Evolutionary conservation across 2,888 invertebrate genomes (phyloP).

Genomic region (Catocala nupta): DNA sequence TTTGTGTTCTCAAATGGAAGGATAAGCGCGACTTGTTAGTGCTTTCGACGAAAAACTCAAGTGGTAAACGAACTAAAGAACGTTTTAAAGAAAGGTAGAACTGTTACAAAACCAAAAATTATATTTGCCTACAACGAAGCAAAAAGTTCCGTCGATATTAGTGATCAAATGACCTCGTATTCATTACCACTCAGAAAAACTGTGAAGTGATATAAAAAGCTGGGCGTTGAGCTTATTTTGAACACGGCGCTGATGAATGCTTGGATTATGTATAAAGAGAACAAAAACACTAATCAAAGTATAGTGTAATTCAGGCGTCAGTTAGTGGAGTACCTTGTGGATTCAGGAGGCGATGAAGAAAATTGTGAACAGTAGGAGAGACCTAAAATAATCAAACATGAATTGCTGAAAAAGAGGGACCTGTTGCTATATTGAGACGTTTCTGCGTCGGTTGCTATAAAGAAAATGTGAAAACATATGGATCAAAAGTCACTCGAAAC

Average conservation of each 20-base stretch:
- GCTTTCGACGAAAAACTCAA: slow-evolving; percentile 29
- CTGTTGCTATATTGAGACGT: slow-evolving; percentile 17
- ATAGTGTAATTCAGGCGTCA: background rate
- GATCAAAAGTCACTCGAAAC: background rate
- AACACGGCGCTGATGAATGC: slow-evolving; percentile 9
- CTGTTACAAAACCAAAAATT: no score
- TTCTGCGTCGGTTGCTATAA: slow-evolving; percentile 13
- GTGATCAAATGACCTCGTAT: no score
- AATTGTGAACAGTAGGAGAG: slow-evolving; percentile 8
- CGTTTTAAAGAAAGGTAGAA: no score
- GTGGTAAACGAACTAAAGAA: no score
- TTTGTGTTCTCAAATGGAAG: slow-evolving; percentile 38
- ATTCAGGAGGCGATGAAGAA: background rate
- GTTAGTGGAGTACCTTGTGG: slow-evolving; percentile 5
- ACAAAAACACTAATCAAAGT: no score
- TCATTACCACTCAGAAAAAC: no score
- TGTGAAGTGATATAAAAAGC: slow-evolving; percentile 18
- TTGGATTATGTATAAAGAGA: slow-evolving; percentile 16
- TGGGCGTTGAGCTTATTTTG: slow-evolving; percentile 1
- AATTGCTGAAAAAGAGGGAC: slow-evolving; percentile 16
- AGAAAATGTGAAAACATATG: slow-evolving; percentile 6
- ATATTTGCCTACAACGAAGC: no score
- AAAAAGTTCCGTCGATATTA: no score
- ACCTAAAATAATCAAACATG: slow-evolving; percentile 15
- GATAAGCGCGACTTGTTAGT: slow-evolving; percentile 41